Evolutionary conservation across 2,113 vertebrate species (phyloP).

Genomic region (Nestor notabilis): DNA sequence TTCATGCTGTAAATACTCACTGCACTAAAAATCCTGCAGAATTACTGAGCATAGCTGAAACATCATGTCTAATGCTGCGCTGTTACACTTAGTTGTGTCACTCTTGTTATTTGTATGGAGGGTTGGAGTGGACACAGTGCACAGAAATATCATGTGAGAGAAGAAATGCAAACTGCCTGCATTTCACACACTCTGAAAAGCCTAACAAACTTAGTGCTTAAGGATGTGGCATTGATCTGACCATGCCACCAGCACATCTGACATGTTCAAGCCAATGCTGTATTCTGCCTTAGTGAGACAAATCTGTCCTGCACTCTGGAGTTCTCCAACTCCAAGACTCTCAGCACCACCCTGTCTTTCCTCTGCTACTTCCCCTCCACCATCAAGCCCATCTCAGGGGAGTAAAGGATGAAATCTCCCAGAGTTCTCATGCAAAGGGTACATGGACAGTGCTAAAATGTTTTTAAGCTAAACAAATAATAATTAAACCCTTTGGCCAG

Average conservation of each 20-base stretch:
- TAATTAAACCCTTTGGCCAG: background rate
- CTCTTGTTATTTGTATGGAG: background rate
- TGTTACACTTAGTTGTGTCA: background rate
- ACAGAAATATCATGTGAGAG: background rate
- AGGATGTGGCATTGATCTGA: background rate
- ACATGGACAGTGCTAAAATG: background rate
- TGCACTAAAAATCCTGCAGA: background rate
- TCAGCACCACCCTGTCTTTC: background rate
- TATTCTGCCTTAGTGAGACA: background rate
- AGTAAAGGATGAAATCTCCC: background rate
- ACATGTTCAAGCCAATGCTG: background rate
- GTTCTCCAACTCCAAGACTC: background rate
- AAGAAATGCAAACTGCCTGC: background rate
- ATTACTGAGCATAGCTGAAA: background rate
- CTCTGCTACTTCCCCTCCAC: background rate
- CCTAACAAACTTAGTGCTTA: background rate
- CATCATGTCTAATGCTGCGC: background rate
- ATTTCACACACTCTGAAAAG: background rate
- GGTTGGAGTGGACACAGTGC: background rate
- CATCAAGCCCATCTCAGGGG: background rate
- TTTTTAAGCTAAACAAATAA: background rate
- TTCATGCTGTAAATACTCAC: background rate
- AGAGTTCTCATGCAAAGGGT: background rate
- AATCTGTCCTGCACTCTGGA: background rate
- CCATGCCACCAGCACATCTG: background rate